Evolutionary conservation across 2,113 vertebrate genomes (phyloP).

Genomic region (Rhinopomastus cyanomelas): DNA sequence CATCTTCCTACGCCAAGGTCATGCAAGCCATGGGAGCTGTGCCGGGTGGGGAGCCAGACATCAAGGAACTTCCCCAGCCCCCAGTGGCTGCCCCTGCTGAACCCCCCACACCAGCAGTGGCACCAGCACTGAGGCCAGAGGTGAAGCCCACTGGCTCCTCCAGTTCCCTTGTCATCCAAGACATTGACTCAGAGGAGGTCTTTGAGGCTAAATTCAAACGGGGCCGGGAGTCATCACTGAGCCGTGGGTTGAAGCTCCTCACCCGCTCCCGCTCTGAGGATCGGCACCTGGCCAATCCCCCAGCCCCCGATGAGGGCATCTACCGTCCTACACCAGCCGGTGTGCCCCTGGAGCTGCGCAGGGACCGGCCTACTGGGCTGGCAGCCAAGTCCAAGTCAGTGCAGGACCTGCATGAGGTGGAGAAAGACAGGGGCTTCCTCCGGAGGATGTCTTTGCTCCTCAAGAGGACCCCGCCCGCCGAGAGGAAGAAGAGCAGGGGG

Average conservation of each 20-base stretch:
- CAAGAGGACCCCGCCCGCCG: constrained; percentile 82
- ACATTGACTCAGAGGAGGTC: constrained; percentile 92
- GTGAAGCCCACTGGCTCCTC: background rate
- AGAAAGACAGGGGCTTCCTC: constrained; percentile 89
- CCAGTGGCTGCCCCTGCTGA: background rate
- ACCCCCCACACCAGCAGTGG: background rate
- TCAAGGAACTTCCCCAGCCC: background rate
- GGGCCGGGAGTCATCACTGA: constrained; percentile 85
- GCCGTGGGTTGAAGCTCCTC: constrained; percentile 86
- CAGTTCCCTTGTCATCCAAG: constrained; percentile 73
- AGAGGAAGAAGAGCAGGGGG: constrained; percentile 81
- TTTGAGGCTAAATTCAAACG: constrained; percentile 96
- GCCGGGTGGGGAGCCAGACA: background rate
- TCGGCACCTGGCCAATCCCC: constrained; percentile 68
- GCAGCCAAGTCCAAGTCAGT: constrained; percentile 91
- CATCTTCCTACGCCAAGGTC: constrained; percentile 87
- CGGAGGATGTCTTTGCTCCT: constrained; percentile 85
- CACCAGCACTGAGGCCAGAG: background rate
- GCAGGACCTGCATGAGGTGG: constrained; percentile 87
- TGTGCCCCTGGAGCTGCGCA: constrained; percentile 86
- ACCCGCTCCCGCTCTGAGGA: constrained; percentile 88
- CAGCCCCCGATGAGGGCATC: constrained; percentile 82
- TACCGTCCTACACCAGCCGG: constrained; percentile 88
- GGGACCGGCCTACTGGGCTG: constrained; percentile 67
- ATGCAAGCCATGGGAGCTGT: constrained; percentile 83